These are phyloP conservation scores for Emys orbicularis DNA, from an alignment of 2,797 vertebrate species.

Conservation along the genomic window DNA sequence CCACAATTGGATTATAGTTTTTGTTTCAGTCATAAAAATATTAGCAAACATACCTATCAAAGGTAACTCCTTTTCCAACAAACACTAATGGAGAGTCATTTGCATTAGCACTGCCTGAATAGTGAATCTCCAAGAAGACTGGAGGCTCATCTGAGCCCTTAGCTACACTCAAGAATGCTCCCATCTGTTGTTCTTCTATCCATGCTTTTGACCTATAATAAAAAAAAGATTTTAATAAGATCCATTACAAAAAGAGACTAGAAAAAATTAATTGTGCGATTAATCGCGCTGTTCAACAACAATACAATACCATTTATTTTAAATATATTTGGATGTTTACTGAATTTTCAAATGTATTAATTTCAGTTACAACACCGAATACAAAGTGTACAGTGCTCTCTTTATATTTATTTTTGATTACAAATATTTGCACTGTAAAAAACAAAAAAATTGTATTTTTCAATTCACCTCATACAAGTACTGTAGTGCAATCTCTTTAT, in stretches of 20 bases:
- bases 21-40: not conserved
- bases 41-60: constrained; percentile 90
- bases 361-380: too few relatives aligned
- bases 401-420: too few relatives aligned
- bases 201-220: constrained; percentile 86
- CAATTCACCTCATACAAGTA: too few relatives aligned
- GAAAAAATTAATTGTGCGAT: too few relatives aligned
- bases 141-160: constrained; percentile 95
- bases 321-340: not conserved
- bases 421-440: too few relatives aligned
- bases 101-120: constrained; percentile 85
- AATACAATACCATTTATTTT: not conserved
- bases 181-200: constrained; percentile 95
- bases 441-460: too few relatives aligned
- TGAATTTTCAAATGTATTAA: too few relatives aligned
- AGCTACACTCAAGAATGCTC: constrained; percentile 95
- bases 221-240: not conserved
- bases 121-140: constrained; percentile 95
- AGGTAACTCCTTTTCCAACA: constrained; percentile 97
- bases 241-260: not conserved
- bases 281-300: too few relatives aligned
- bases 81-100: constrained; percentile 88
- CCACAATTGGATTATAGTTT: not conserved
- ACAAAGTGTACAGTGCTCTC: too few relatives aligned
- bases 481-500: too few relatives aligned